These are phyloP conservation scores for Archilochus colubris DNA, from an alignment of 2,113 vertebrate species.

Conservation along the genomic window DNA sequence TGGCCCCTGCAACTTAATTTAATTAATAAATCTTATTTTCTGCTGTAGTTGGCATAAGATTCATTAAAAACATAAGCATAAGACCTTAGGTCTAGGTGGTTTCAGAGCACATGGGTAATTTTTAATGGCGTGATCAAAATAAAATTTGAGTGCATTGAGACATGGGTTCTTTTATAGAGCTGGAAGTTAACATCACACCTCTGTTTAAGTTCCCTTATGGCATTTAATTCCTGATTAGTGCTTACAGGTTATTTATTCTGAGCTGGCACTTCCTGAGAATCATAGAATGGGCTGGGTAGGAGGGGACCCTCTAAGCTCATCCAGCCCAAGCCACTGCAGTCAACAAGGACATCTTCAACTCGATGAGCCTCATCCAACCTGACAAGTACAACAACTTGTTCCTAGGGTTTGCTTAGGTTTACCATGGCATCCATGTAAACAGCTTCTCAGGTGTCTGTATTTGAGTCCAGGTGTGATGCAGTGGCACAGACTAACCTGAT, in stretches of 20 bases:
- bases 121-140: rapidly evolving
- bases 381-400: neutral
- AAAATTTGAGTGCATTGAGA: neutral
- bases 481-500: neutral
- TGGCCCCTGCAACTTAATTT: neutral
- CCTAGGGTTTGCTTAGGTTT: neutral
- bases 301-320: no score
- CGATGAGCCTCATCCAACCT: no score
- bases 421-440: neutral
- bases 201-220: neutral
- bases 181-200: neutral
- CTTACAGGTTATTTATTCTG: neutral
- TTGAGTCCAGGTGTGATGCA: neutral
- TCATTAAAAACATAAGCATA: neutral
- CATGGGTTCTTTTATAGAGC: neutral
- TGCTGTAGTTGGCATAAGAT: neutral
- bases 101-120: neutral
- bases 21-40: neutral
- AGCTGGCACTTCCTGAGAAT: neutral
- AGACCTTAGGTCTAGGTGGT: neutral
- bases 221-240: neutral
- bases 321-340: no score
- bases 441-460: neutral
- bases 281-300: no score
- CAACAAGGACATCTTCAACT: no score